Base-by-base conservation (phyloP, 2,113 vertebrate genomes). In the Lichenostomus cassidix region DNA sequence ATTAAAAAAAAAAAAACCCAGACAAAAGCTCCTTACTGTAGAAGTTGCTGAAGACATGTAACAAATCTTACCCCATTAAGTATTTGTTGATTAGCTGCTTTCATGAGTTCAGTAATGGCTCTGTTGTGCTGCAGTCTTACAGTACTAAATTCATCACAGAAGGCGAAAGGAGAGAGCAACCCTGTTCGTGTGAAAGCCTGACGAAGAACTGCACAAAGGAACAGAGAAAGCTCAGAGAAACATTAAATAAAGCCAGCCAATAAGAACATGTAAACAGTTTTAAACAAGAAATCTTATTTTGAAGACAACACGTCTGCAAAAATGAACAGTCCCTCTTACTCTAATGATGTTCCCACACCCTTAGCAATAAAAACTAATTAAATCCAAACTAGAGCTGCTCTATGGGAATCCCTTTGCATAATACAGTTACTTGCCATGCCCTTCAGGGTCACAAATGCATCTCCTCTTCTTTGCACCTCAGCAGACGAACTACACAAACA, bases 71-170 rank as follows among this genome's bases (percentile, higher is more conserved):
- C 98, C 97, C 97, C 98, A 2, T 91, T 96, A 55, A 93, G 92
- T 83, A 98, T 94, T 93, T 96, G 96, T 68, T 97, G 97, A 74
- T 93, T 97, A 42, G 98, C 98, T n/a, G 98, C 98, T 92, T 96
- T 97, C 97, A 99, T 98, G 70, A 99, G 97, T 67, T 99, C 98
- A 24, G 98, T 98, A 94, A 99, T 99, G 67, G 99, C 99, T 85
- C 98, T 98, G 92, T 99, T 99, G 97, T 99, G 99, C 90, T 99
- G 99, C 11, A 99, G 97, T 79, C 99, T 98, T 79, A 99, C 90
- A 1, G 99, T 99, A 97, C 99, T 99, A 93, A 99, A 99, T 96
- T 99, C 99, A 79, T 99, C 99, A 31, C 98, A 99, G 92, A 99
- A 98, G 44, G 99, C 98, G 94, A 99, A 98, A 25, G 99, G 98